Base-by-base conservation (phyloP, 2,888 invertebrate species). In the Venusia cambrica region DNA sequence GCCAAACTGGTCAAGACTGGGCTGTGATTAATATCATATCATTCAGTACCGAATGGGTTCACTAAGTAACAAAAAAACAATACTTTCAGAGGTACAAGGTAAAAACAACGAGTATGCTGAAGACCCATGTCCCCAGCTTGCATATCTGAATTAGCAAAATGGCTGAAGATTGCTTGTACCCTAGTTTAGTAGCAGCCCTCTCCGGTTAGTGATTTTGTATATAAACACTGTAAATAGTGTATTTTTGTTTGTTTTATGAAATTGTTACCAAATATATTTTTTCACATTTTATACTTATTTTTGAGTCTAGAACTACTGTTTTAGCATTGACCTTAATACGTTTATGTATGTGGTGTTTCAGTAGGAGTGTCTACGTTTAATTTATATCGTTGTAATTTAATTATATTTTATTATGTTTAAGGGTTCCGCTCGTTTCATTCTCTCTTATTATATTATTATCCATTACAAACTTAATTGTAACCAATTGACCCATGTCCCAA, bases 221-320 rank as follows among this genome's bases (percentile, higher is more conserved):
- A 48, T 45, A 38, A 42, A 39, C 41, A 33, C 38, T 54, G 51
- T 54, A 49, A 30, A 52, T 49, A 54, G 41, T 54, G 48, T 51
- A 51, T 54, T 35, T 54, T 53, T 54, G 46, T 46, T 51, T 47
- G 56, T 57, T 54, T 56, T 55, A 62, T 59, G 81, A 74, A 79
- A 76, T 84, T 81, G 87, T 87, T 87, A 87, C 87, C 87, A 87
- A 87, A 87, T 85, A 87, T 85, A 75, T n/a, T n/a, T n/a, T 68
- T 64, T 78, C 78, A 66, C 84, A 84, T 83, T 84, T 48, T 51
- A 48, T 48, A 44, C 45, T 42, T 49, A 41, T 32, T 34, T 42
- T 44, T 44, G 46, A 44, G 46, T 12, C 7, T 25, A 17, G 18
- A 11, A 22, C 15, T 33, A 22, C 19, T 30, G 9, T 21, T 24